Evolutionary conservation across 1,140 invertebrate genomes (phyloP).

Genomic region (Goniozus legneri): DNA sequence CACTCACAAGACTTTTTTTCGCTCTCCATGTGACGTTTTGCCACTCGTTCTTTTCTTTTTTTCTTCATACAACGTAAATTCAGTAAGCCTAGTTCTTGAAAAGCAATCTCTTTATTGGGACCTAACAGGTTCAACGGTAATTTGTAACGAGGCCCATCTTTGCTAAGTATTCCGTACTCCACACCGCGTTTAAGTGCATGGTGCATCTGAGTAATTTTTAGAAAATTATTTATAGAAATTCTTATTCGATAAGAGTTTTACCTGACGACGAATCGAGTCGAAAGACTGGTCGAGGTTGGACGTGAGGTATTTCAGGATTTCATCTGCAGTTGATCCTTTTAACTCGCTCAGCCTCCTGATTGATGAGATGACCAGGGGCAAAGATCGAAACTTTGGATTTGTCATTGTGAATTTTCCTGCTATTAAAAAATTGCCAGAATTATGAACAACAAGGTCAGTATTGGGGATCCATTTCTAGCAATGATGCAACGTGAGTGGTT

Average conservation of each 20-base stretch:
- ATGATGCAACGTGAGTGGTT: no score
- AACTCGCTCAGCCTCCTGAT: conserved; percentile 30
- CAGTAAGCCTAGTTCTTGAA: conserved; percentile 28
- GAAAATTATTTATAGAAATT: no score
- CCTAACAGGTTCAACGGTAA: conserved; percentile 18
- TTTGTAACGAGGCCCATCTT: conserved; percentile 21
- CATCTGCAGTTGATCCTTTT: conserved; percentile 26
- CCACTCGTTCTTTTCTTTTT: conserved; percentile 4
- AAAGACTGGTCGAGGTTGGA: conserved; percentile 17
- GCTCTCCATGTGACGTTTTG: background rate
- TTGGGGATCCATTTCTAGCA: no score
- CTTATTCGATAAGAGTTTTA: no score
- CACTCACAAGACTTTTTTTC: conserved; percentile 8
- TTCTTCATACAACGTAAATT: conserved; percentile 15
- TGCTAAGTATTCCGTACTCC: conserved; percentile 26
- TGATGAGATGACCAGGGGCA: conserved; percentile 23
- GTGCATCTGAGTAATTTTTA: conserved; percentile 17
- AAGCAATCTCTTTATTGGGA: conserved; percentile 23
- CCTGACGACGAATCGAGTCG: conserved; percentile 26
- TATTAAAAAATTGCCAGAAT: no score
- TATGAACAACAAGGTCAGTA: no score
- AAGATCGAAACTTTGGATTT: no score
- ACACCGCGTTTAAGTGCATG: conserved; percentile 31
- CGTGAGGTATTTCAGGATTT: conserved; percentile 31
- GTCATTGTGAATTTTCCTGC: no score